phyloP scores from a whole-genome alignment of 1,140 invertebrate genomes.

The Hypothenemus hampei region DNA sequence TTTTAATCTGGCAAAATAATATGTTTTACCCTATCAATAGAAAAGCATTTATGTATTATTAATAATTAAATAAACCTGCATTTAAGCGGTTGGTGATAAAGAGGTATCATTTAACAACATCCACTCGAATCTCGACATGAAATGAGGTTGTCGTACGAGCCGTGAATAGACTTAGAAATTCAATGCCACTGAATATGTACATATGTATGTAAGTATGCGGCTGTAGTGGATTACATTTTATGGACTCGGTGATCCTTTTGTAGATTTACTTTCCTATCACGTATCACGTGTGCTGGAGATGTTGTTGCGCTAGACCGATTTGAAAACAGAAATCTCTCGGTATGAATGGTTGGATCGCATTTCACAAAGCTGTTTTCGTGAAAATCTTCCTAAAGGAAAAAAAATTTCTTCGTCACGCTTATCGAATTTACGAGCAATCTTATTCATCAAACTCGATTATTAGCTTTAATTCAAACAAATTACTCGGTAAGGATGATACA shows the following conservation, averaged over 20 bases:
- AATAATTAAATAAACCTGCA: too few species aligned
- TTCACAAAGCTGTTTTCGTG: not conserved
- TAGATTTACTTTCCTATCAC: slow-evolving; percentile 1
- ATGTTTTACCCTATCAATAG: too few species aligned
- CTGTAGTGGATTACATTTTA: too few species aligned
- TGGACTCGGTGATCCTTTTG: not conserved
- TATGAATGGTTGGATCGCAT: not conserved
- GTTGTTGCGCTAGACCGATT: not conserved
- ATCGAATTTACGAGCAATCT: too few species aligned
- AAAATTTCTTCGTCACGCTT: not conserved
- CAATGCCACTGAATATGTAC: not conserved
- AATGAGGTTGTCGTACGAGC: slow-evolving; percentile 1
- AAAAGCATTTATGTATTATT: too few species aligned
- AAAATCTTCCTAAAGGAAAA: not conserved
- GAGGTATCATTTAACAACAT: not conserved
- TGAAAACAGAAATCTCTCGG: not conserved
- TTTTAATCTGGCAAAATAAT: too few species aligned
- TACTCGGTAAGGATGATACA: not conserved
- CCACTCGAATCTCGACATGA: not conserved
- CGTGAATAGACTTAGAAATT: not conserved
- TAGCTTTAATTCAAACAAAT: not conserved
- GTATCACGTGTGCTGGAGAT: not conserved
- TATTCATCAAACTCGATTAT: too few species aligned
- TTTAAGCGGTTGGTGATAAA: too few species aligned
- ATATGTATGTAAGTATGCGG: slow-evolving; percentile 2